phyloP scores from a whole-genome alignment of 2,113 vertebrate genomes.

The Ranitomeya variabilis region DNA sequence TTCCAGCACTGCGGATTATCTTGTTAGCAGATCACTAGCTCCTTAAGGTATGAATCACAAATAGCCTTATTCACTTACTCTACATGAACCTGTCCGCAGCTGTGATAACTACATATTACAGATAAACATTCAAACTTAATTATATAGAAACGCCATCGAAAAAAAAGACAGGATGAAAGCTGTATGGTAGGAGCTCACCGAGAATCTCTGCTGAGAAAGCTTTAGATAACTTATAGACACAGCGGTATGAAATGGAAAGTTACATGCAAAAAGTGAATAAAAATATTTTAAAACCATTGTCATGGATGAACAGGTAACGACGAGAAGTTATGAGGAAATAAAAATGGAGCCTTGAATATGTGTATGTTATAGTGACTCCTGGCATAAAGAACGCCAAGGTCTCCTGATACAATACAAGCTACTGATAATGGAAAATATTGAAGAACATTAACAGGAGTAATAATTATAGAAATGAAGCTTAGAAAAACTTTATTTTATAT shows the following conservation, averaged over 20 bases:
- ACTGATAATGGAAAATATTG: not conserved
- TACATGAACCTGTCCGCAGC: slow-evolving; percentile 14
- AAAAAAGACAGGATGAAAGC: not conserved
- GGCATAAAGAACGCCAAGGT: not conserved
- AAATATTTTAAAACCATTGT: slow-evolving; percentile 6
- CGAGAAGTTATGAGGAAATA: not conserved
- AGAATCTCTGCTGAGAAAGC: not conserved
- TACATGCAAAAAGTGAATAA: not conserved
- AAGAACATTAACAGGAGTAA: too few species aligned
- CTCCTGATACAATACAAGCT: not conserved
- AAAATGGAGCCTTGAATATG: not conserved
- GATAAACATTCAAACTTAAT: slow-evolving; percentile 22
- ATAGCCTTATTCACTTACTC: slow-evolving; percentile 16
- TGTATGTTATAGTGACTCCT: not conserved
- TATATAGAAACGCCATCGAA: not conserved
- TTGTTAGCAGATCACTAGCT: slow-evolving; percentile 32
- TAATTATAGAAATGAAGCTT: too few species aligned
- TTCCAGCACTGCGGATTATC: slow-evolving; percentile 1
- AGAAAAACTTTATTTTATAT: too few species aligned
- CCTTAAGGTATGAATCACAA: slow-evolving; percentile 37
- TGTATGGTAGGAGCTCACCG: not conserved
- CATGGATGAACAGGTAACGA: not conserved
- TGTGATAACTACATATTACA: slow-evolving; percentile 37
- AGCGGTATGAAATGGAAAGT: slow-evolving; percentile 1
- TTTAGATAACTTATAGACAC: not conserved